Evolutionary conservation across 1,140 invertebrate species (phyloP).

Genomic region (Meloidogyne floridensis): DNA sequence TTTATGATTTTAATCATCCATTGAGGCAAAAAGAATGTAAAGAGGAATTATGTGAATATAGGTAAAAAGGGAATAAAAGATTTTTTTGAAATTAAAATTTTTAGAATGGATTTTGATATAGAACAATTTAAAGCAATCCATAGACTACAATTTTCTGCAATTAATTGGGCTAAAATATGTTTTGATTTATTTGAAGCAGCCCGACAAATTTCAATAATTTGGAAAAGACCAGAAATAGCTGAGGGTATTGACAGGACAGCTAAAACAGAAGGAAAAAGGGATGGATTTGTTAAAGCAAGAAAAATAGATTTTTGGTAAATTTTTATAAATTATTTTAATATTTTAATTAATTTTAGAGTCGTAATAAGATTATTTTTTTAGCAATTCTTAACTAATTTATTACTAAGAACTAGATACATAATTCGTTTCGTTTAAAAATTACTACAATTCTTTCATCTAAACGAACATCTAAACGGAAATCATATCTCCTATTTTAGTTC

Average conservation of each 20-base stretch:
- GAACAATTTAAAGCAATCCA: conserved; percentile 54
- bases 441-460: too few species aligned
- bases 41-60: conserved; percentile 46
- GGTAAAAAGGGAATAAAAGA: too few species aligned
- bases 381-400: too few species aligned
- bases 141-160: conserved; percentile 43
- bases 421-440: too few species aligned
- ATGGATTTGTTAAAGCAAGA: background rate
- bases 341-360: too few species aligned
- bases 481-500: too few species aligned
- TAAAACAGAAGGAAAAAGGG: background rate
- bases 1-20: conserved; percentile 53
- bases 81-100: too few species aligned
- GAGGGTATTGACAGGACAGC: conserved; percentile 18
- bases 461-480: too few species aligned
- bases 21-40: conserved; percentile 47
- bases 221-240: conserved; percentile 5
- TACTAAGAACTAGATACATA: too few species aligned
- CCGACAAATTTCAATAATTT: conserved; percentile 31
- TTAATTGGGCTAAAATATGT: conserved; percentile 50
- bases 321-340: too few species aligned
- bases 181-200: conserved; percentile 47
- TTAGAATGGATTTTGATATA: conserved; percentile 43
- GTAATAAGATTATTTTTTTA: too few species aligned
- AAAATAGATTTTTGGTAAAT: background rate